Percentiles rank a stretch among this genome's conserved stretches.
Conservation (phyloP, 2,797 vertebrate genomes). For the Phataginus tetradactyla region DNA sequence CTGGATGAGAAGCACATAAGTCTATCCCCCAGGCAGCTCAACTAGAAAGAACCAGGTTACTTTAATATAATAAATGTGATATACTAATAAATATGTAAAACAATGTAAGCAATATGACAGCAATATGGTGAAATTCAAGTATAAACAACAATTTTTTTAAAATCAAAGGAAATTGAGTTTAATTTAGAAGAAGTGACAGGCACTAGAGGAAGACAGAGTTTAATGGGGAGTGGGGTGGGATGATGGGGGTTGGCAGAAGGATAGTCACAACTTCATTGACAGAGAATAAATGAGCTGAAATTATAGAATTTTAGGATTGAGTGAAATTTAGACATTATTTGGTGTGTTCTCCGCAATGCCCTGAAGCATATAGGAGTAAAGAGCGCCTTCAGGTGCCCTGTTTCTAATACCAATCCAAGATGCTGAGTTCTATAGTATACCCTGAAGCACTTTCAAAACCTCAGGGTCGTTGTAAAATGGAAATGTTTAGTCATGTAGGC, state of each 20-base stretch:
- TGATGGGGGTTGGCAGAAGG: neutral
- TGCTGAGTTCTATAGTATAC: neutral
- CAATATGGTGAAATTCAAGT: conserved; percentile 31
- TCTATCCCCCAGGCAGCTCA: neutral
- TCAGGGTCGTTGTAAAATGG: neutral
- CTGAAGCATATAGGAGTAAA: neutral
- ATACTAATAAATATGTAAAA: conserved; percentile 41
- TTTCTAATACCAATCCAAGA: neutral
- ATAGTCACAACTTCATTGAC: neutral
- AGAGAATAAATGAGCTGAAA: neutral
- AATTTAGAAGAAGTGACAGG: conserved; percentile 12
- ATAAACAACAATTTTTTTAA: conserved; percentile 8
- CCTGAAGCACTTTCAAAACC: neutral
- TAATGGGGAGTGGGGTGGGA: neutral
- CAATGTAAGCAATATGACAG: conserved; percentile 12
- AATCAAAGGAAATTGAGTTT: conserved; percentile 17
- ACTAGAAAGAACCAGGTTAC: conserved; percentile 36
- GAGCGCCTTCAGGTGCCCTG: neutral
- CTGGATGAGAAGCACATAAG: neutral
- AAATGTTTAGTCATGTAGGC: neutral
- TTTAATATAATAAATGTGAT: conserved; percentile 46
- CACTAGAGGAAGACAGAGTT: neutral
- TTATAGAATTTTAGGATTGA: neutral
- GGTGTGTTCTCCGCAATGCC: neutral
- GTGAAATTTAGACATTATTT: neutral